Percentiles rank a stretch among this genome's conserved stretches.
These are phyloP conservation scores for Gallinago solitaria DNA, from an alignment of 2,797 vertebrate species.

Conservation along the genomic window DNA sequence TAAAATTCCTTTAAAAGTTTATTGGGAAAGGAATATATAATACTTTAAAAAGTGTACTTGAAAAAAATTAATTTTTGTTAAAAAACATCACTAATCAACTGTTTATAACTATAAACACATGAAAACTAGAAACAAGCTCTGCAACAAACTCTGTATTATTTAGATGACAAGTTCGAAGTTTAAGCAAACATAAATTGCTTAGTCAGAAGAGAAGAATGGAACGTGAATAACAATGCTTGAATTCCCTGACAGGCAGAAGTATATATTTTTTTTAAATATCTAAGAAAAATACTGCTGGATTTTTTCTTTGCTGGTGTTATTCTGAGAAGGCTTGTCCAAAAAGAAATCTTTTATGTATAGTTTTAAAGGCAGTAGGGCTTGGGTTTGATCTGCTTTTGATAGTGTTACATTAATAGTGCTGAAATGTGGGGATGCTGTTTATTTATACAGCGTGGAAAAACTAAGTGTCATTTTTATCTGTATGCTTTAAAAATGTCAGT, in stretches of 20 bases:
- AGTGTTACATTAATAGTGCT: not conserved
- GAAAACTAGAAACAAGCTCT: not conserved
- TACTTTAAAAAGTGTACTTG: not conserved
- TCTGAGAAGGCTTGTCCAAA: not conserved
- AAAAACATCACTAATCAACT: not conserved
- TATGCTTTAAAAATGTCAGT: constrained; percentile 15
- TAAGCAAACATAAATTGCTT: constrained; percentile 11
- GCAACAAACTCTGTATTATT: not conserved
- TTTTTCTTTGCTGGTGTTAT: not conserved
- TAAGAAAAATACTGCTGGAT: not conserved
- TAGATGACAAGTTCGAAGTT: constrained; percentile 17
- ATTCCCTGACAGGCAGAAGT: not conserved
- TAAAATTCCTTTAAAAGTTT: not conserved
- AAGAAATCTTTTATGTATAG: not conserved
- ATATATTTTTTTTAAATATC: not conserved
- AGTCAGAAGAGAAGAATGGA: constrained; percentile 4
- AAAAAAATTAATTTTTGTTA: not conserved
- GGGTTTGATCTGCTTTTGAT: constrained; percentile 2
- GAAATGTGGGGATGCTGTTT: constrained; percentile 7
- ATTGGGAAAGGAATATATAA: not conserved
- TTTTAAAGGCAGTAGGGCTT: constrained; percentile 16
- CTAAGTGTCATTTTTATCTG: not conserved
- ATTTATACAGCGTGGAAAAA: not conserved
- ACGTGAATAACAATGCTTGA: not conserved
- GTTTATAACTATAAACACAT: not conserved